phyloP scores from a whole-genome alignment of 1,140 invertebrate genomes.

The Diorhabda carinulata region DNA sequence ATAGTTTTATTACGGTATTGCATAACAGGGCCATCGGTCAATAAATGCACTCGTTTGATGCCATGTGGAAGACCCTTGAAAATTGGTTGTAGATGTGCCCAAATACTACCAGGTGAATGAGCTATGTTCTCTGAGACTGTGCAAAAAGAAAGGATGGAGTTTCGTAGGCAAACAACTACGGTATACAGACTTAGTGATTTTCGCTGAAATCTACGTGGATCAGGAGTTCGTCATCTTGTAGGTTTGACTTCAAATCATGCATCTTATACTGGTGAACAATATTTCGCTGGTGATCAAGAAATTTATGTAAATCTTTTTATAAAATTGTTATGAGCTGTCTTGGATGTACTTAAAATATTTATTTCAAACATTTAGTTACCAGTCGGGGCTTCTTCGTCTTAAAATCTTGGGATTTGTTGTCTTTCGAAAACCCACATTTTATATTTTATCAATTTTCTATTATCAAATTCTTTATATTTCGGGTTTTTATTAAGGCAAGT shows the following conservation, averaged over 20 bases:
- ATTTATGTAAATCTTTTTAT: neutral
- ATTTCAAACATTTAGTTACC: neutral
- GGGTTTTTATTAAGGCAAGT: neutral
- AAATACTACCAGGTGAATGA: neutral
- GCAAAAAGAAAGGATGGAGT: neutral
- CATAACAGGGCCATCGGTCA: neutral
- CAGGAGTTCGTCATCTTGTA: slow-evolving; percentile 30
- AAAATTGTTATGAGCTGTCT: neutral
- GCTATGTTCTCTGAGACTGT: neutral
- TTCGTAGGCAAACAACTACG: neutral
- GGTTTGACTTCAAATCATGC: slow-evolving; percentile 32
- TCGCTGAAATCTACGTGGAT: slow-evolving; percentile 36
- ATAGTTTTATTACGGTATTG: slow-evolving; percentile 6
- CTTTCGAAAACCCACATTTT: neutral
- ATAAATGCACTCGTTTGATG: slow-evolving; percentile 30
- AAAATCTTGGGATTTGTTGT: neutral
- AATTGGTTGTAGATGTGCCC: too few relatives aligned
- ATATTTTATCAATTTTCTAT: neutral
- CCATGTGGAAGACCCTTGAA: too few relatives aligned
- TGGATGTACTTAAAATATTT: neutral
- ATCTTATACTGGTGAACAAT: slow-evolving; percentile 32
- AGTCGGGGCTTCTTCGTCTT: neutral
- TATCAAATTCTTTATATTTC: neutral
- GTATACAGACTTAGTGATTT: slow-evolving; percentile 41
- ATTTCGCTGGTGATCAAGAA: neutral